Base-by-base conservation (phyloP, 92 coral and sea anemone species). In the Parazoanthus darwini region DNA sequence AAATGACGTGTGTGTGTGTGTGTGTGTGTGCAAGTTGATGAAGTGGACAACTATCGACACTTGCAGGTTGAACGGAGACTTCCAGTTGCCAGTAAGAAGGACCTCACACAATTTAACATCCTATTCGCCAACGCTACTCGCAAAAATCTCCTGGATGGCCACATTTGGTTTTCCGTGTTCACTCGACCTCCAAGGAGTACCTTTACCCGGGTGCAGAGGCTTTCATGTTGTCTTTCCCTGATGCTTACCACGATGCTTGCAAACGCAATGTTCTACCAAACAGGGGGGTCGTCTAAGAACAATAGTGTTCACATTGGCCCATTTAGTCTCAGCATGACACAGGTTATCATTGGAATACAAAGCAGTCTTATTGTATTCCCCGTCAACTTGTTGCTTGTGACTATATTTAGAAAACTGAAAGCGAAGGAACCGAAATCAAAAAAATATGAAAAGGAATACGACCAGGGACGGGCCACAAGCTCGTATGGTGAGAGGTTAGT, bases 121-220 rank as follows among this genome's bases (percentile, higher is more conserved):
- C 86, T 96, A 15, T 96, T 96, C 90, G 93, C 94, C 0, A 96
- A 95, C 73, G 96, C 98, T 8, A 94, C 98, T 26, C 95, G 98
- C 42, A 95, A 94, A 80, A 96, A 94, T 77, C 96, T 96, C 9
- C 86, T 95, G 1, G 98, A 96, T 56, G 98, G 95, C 23, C 98
- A 96, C 81, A 89, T 96, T 58, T 96, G 98, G 98, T 91, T 96
- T 48, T 96, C 98, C 4, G 98, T 96, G 43, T 90, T 93, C 89
- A 96, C 98, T 20, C 92, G 98, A 70, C 98, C 98, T 1, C 94
- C 96, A 22, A 92, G 93, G n/a, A 94, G 96, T 78, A 91, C 96
- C 33, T 96, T 96, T 78, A 96, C 98, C 10, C 94, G 98, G 29
- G 94, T 95, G 38, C 98, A 96, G 87, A 94, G 98, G 58, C 88